Percentiles rank a stretch among this genome's conserved stretches.
phyloP scores from a whole-genome alignment of 2,888 invertebrate species.

The Acanthopleura granulata region DNA sequence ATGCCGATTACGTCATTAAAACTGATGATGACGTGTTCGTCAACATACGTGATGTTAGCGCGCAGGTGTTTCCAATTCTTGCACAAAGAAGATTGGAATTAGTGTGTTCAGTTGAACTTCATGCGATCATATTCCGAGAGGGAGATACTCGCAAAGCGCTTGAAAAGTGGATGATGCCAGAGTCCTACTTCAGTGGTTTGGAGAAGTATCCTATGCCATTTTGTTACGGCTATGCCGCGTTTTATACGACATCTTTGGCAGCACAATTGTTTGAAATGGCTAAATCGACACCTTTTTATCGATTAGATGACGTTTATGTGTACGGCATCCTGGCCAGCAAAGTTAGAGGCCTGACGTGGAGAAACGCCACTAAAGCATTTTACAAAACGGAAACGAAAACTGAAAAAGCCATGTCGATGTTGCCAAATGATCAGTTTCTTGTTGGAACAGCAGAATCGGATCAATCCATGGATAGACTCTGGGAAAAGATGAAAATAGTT shows the following conservation, averaged over 20 bases:
- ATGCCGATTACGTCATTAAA: constrained; percentile 17
- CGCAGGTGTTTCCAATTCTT: not conserved
- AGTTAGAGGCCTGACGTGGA: not conserved
- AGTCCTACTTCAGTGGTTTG: not conserved
- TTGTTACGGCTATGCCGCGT: constrained; percentile 37
- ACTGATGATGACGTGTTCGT: constrained; percentile 19
- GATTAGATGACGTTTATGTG: constrained; percentile 45
- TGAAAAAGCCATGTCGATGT: not conserved
- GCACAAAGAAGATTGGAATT: not conserved
- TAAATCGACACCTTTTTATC: constrained; percentile 37
- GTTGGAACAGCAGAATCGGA: not conserved
- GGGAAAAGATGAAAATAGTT: not conserved
- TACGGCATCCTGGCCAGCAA: constrained; percentile 34
- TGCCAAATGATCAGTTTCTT: not conserved
- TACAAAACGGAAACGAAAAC: not conserved
- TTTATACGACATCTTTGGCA: constrained; percentile 28
- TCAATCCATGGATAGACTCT: not conserved
- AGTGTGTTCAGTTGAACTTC: not conserved
- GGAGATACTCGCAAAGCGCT: not conserved
- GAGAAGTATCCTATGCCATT: constrained; percentile 31
- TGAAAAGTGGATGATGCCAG: not conserved
- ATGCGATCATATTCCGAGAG: not conserved
- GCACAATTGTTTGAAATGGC: constrained; percentile 32
- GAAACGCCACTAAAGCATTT: not conserved
- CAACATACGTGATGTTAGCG: not conserved